Evolutionary conservation across 2,888 invertebrate species (phyloP).

Genomic region (Cantharis flavilabris): DNA sequence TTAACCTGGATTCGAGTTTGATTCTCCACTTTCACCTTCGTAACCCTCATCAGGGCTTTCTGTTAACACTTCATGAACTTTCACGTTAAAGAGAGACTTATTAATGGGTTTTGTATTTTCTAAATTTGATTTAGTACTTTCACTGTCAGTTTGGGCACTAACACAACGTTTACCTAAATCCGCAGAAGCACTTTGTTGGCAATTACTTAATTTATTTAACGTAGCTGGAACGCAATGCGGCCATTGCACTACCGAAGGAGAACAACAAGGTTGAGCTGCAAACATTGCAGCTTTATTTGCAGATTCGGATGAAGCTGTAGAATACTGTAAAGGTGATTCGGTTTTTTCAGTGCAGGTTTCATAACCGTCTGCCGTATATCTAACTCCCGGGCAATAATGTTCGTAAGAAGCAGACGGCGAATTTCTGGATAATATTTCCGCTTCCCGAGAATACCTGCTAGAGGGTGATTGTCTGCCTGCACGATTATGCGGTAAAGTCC

Average conservation of each 20-base stretch:
- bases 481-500: conserved; percentile 78
- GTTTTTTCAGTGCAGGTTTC: conserved; percentile 53
- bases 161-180: conserved; percentile 62
- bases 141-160: conserved; percentile 60
- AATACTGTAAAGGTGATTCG: conserved; percentile 41
- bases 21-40: conserved; percentile 66
- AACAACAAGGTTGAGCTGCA: conserved; percentile 51
- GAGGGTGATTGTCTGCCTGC: conserved; percentile 59
- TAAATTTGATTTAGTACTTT: conserved; percentile 22
- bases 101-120: conserved; percentile 31
- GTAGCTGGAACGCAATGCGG: conserved; percentile 58
- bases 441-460: conserved; percentile 65
- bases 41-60: conserved; percentile 89
- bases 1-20: conserved; percentile 27
- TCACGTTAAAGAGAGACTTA: conserved; percentile 34
- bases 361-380: conserved; percentile 82
- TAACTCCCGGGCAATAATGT: conserved; percentile 63
- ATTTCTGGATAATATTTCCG: conserved; percentile 64
- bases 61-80: conserved; percentile 57
- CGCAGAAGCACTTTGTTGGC: conserved; percentile 18
- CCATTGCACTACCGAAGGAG: conserved; percentile 54
- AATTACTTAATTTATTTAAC: conserved; percentile 41
- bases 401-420: conserved; percentile 58
- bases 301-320: conserved; percentile 72
- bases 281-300: conserved; percentile 56